Percentiles rank a stretch among this genome's conserved stretches.
These are phyloP conservation scores for Denticeps clupeoides DNA, from an alignment of 2,797 vertebrate species.

Conservation along the genomic window DNA sequence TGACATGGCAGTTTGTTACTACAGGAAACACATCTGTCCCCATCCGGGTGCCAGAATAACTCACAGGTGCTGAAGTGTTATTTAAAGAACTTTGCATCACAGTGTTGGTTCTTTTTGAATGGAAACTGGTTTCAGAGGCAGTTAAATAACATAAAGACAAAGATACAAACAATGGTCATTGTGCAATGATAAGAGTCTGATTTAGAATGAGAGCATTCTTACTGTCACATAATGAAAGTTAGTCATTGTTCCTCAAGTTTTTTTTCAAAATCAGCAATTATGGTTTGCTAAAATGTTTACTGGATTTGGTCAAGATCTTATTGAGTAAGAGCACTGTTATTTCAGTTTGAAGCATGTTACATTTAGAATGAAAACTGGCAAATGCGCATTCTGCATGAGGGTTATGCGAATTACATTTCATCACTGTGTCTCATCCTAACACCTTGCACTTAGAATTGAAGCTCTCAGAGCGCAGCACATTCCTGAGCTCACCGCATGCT, in stretches of 20 bases:
- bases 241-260: too few relatives aligned
- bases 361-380: too few relatives aligned
- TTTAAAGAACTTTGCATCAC: conserved; percentile 11
- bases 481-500: background rate
- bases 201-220: too few relatives aligned
- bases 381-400: background rate
- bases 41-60: background rate
- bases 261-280: too few relatives aligned
- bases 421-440: background rate
- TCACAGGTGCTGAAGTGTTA: conserved; percentile 5
- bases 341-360: too few relatives aligned
- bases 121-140: conserved; percentile 8
- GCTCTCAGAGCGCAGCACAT: background rate
- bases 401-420: background rate
- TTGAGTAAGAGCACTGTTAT: too few relatives aligned
- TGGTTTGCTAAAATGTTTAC: too few relatives aligned
- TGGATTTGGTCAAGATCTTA: too few relatives aligned
- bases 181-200: too few relatives aligned
- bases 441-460: background rate
- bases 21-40: background rate
- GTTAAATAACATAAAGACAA: background rate
- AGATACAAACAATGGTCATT: too few relatives aligned
- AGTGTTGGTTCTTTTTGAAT: conserved; percentile 18
- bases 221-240: too few relatives aligned
- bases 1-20: conserved; percentile 5